These are phyloP conservation scores for Mythimna vitellina DNA, from an alignment of 2,888 invertebrate species.

Conservation along the genomic window DNA sequence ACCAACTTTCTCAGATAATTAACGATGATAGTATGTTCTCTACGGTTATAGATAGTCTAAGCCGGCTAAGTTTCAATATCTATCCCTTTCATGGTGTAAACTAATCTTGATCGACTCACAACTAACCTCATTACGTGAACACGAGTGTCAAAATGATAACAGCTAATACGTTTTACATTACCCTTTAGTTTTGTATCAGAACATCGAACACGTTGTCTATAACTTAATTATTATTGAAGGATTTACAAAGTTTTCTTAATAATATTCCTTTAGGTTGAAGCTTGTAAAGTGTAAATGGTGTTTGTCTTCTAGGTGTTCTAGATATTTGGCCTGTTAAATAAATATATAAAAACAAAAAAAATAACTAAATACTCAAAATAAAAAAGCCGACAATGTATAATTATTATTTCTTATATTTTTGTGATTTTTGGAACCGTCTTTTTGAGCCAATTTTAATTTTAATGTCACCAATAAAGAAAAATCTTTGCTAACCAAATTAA, in stretches of 20 bases:
- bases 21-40: no score
- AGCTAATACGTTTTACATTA: conserved; percentile 17
- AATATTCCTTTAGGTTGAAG: conserved; percentile 2
- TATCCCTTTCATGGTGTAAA: not conserved
- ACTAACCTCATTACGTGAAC: conserved; percentile 37
- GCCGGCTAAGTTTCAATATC: no score
- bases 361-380: no score
- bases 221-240: conserved; percentile 39
- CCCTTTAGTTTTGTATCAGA: conserved; percentile 23
- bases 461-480: no score
- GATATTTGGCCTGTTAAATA: not conserved
- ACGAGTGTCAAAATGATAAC: conserved; percentile 25
- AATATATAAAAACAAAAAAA: no score
- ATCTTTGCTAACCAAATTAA: no score
- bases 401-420: no score
- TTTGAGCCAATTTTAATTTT: no score
- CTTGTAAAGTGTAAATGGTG: conserved; percentile 28
- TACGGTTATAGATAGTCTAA: no score
- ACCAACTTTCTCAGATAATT: no score
- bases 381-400: not conserved
- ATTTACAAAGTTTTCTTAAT: conserved; percentile 40
- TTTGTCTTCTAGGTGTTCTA: not conserved
- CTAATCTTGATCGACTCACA: conserved; percentile 29
- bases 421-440: no score
- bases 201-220: conserved; percentile 33